Evolutionary conservation across 2,113 vertebrate species (phyloP), one percentile per base, ranked within the genome.

Genomic region (Motacilla alba): DNA sequence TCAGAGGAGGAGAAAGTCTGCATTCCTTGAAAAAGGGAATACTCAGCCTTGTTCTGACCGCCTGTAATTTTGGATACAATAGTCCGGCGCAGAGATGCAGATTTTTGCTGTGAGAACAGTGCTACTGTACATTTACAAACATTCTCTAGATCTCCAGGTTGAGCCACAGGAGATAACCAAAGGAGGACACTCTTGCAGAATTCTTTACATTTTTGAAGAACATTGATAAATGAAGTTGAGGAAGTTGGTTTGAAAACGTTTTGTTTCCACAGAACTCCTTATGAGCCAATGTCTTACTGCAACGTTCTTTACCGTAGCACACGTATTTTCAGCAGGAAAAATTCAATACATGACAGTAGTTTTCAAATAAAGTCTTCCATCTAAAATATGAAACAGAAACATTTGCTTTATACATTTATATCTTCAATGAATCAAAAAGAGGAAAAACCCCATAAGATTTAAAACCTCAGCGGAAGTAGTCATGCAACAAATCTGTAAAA

Each of bases 361-460:
- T 98, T 99, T 99, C 98, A 99, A 99, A 99, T 99, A 99, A 97
- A 99, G 99, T 98, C 99, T 99, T 98, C 99, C 99, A 99, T 99
- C 99, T 99, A 98, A 96, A 99, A 98, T 44, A 97, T 73, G 89
- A 98, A 97, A 89, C 98, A 97, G 96, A 97, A 98, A 96, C 95
- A 92, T 90, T 68, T 69, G 50, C 55, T 97, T 97, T 97, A 95
- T 70, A 60, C 30, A 94, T 84, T 53, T 47, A 33, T 63, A 93
- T 50, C 13, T 33, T 16, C 23, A 82, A 62, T 26, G 28, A 88
- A 89, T 52, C 3, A 16, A 92, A 73, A 75, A 62, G 64, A 87
- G 62, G 22, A 27, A 46, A 56, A 81, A 50, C 18, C 2, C 22
- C 35, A 35, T 20, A 55, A 55, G n/a, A 77, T 31, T 43, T 50